phyloP scores from a whole-genome alignment of 2,797 vertebrate genomes.

The Tamandua tetradactyla region DNA sequence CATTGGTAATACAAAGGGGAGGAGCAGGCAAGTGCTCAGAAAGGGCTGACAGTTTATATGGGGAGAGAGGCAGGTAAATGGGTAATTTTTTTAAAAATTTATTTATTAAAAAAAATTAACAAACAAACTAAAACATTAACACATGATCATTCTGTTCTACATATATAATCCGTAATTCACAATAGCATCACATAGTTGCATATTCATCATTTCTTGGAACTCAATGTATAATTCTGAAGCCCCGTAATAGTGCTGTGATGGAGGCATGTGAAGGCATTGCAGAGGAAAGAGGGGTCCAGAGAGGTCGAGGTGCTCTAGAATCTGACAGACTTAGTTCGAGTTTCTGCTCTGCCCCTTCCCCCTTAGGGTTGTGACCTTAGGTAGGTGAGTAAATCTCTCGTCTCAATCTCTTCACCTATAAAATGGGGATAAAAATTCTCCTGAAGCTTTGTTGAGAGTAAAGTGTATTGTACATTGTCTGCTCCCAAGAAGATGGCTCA shows the following conservation, averaged over 20 bases:
- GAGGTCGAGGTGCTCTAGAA: not conserved
- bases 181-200: too few species aligned
- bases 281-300: not conserved
- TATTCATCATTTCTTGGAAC: too few species aligned
- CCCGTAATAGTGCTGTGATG: not conserved
- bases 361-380: not conserved
- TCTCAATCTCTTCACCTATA: not conserved
- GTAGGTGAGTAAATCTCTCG: not conserved
- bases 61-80: not conserved
- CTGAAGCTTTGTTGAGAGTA: not conserved
- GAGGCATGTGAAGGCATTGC: not conserved
- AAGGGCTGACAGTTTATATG: not conserved
- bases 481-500: not conserved
- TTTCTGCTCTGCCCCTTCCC: not conserved
- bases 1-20: not conserved
- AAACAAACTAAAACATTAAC: too few species aligned
- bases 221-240: not conserved
- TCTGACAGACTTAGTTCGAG: not conserved
- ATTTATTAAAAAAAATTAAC: too few species aligned
- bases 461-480: not conserved
- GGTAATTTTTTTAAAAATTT: not conserved
- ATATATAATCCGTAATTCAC: too few species aligned
- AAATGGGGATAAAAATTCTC: not conserved
- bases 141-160: too few species aligned
- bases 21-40: not conserved